Evolutionary conservation across 1,140 invertebrate species (phyloP).

Genomic region (Lysiphlebus fabarum): DNA sequence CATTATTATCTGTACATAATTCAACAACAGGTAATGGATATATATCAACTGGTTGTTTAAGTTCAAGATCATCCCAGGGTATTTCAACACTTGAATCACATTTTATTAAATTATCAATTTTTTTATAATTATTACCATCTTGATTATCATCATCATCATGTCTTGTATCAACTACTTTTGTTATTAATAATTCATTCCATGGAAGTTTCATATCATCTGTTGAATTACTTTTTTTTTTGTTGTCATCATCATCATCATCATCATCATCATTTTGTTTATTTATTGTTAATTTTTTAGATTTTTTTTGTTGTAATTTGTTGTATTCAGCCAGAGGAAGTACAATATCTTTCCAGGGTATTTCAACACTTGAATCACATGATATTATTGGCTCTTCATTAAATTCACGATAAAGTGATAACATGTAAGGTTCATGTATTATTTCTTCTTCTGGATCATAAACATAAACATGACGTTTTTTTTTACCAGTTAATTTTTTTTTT

Average conservation of each 20-base stretch:
- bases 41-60: slow-evolving; percentile 34
- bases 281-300: background rate
- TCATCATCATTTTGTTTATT: background rate
- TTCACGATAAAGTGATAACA: slow-evolving; percentile 29
- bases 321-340: slow-evolving; percentile 28
- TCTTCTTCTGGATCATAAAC: slow-evolving; percentile 37
- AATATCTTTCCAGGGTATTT: slow-evolving; percentile 44
- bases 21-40: slow-evolving; percentile 22
- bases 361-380: slow-evolving; percentile 36
- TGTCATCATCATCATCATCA: background rate
- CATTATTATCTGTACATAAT: slow-evolving; percentile 23
- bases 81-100: slow-evolving; percentile 41
- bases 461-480: slow-evolving; percentile 31
- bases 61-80: slow-evolving; percentile 34
- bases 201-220: slow-evolving; percentile 31
- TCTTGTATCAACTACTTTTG: slow-evolving; percentile 18
- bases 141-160: too few species aligned
- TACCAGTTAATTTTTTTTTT: background rate
- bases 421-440: slow-evolving; percentile 38
- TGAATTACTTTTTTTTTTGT: slow-evolving; percentile 22
- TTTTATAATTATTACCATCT: background rate
- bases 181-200: slow-evolving; percentile 40
- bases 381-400: slow-evolving; percentile 33
- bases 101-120: background rate
- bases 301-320: slow-evolving; percentile 31